Evolutionary conservation across 1,140 invertebrate genomes (phyloP).

Genomic region (Pomacea maculata): DNA sequence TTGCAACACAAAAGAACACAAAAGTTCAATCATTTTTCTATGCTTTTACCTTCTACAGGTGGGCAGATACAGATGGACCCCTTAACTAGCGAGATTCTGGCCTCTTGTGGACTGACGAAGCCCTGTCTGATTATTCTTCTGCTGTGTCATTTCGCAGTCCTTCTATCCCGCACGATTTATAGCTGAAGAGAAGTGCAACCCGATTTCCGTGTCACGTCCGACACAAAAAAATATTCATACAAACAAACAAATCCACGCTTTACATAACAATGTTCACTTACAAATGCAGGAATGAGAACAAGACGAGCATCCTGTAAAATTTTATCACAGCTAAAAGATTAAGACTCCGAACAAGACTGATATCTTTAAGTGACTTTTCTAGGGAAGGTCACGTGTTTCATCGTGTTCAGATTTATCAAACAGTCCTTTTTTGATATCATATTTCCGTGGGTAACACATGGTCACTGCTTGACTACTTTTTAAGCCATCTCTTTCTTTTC

Average conservation of each 20-base stretch:
- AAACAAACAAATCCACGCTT: too few species aligned
- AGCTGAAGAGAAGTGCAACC: not conserved
- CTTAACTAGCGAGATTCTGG: slow-evolving; percentile 25
- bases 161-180: not conserved
- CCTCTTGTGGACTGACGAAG: not conserved
- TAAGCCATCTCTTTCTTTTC: too few species aligned
- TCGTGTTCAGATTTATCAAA: too few species aligned
- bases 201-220: not conserved
- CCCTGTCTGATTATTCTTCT: not conserved
- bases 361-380: too few species aligned
- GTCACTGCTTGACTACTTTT: too few species aligned
- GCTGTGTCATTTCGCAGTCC: not conserved
- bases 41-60: slow-evolving; percentile 18
- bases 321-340: too few species aligned
- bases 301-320: not conserved
- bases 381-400: too few species aligned
- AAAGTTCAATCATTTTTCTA: not conserved
- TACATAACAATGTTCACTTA: not conserved
- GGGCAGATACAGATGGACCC: slow-evolving; percentile 27
- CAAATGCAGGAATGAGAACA: not conserved
- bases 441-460: too few species aligned
- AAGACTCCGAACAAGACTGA: too few species aligned
- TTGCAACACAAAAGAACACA: not conserved
- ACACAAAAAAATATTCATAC: not conserved
- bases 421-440: too few species aligned